Evolutionary conservation across 2,888 invertebrate species (phyloP), one percentile per base, ranked within the genome.

Genomic region (Tuberolachnus salignus): DNA sequence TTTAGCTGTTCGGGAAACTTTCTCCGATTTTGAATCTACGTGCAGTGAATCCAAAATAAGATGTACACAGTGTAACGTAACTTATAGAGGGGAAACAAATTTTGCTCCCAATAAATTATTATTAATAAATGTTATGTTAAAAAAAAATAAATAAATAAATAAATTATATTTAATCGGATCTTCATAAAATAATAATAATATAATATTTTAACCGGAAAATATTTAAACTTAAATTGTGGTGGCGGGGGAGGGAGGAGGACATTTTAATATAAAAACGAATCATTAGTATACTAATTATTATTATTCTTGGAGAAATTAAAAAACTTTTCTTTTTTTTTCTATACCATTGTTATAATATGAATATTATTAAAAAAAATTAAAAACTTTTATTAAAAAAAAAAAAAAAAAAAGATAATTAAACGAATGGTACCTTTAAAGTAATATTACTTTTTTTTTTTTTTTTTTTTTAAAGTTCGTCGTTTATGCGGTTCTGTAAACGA

Each of bases 291-390:
- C 16, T 59, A 23, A 23, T 66, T 23, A 49, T 23, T 16, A 10
- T n/a, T n/a, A 23, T 11, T 49, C 21, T 64, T 3, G 2, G 21
- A 23, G 14, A 44, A 46, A 23, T 66, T 10, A 9, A 23, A n/a
- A 66, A 46, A 66, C 46, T 66, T 63, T 66, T 66, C 11, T 26
- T 26, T 64, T 66, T 66, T 21, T 26, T 26, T 64, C 21, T 9
- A 16, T 14, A 46, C 8, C 16, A 49, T 34, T 34, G 6, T 34
- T 34, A 34, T 66, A 46, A 23, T 66, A 21, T 14, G 23, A 66
- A 46, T 16, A 49, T 10, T 16, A 23, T 49, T n/a, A 49, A 49
- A 46, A n/a, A 3, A 23, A 66, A 49, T 55, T 66, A 66, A 11
- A 66, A 66, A 49, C 11, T 49, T 66, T 26, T 23, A 46, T 66